A percentile compares a stretch with the other conserved stretches of the same genome.
These are phyloP conservation scores for Rotaria macrura DNA, from an alignment of 2,888 invertebrate genomes.

Conservation along the genomic window DNA sequence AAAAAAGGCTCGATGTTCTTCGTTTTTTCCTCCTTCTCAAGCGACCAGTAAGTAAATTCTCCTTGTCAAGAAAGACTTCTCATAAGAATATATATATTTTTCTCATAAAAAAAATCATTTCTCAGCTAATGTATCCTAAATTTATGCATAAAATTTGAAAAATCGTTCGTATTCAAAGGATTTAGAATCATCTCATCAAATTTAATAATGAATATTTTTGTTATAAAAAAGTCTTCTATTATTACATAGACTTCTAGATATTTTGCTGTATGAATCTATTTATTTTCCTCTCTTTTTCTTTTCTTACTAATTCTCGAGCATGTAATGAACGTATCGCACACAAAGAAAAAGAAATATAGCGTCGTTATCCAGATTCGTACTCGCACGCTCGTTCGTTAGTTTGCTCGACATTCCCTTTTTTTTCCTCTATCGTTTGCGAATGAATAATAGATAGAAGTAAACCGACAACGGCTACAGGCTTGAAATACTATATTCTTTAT, in stretches of 20 bases:
- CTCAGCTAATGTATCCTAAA: neutral
- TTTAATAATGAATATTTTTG: too few relatives aligned
- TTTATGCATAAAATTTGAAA: neutral
- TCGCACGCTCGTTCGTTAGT: neutral
- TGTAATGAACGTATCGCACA: neutral
- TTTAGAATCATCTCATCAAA: too few relatives aligned
- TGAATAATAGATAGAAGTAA: slow-evolving; percentile 3
- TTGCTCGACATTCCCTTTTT: neutral
- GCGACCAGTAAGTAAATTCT: neutral
- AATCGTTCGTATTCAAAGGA: too few relatives aligned
- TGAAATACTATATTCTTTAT: neutral
- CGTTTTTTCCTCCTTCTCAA: neutral
- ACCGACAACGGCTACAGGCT: neutral
- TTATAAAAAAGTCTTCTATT: too few relatives aligned
- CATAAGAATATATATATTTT: neutral
- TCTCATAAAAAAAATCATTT: too few relatives aligned
- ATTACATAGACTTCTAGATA: neutral
- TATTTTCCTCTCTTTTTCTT: neutral
- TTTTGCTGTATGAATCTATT: neutral
- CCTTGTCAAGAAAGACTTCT: neutral
- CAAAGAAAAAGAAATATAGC: neutral
- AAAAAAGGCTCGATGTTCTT: neutral
- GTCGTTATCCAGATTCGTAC: slow-evolving; percentile 8
- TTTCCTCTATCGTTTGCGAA: neutral
- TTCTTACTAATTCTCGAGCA: neutral